Evolutionary conservation across 2,797 vertebrate genomes (phyloP), one percentile per base, ranked within the genome.

Genomic region (Nannoperca obscura): DNA sequence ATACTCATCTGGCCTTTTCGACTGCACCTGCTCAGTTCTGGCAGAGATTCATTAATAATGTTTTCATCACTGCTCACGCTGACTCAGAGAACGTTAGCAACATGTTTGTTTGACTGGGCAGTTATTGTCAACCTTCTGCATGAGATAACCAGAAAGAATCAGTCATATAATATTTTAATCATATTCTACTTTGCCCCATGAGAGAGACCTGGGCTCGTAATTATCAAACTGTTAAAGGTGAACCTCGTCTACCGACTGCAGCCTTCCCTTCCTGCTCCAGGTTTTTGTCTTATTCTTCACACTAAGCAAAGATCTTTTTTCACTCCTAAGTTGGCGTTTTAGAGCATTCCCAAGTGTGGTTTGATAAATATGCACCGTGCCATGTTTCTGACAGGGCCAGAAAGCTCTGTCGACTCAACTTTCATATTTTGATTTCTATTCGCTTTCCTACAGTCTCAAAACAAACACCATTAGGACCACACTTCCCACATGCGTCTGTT

Each of bases 1-100:
- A 78, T 10, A 71, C 74, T 86, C 75, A 81, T 77, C 63, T 88
- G 83, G 81, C 83, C 81, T 85, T 84, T 81, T 62, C 38, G 1
- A 22, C 55, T 27, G 79, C 87, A 86, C 83, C 87, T 86, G 87
- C 74, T 89, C 80, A 6, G 63, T 38, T 76, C 71, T 61, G 50
- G 59, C 61, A 63, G 34, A 3, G 24, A 55, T 59, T 86, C 69
- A 81, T 76, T 79, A 49, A 59, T 73, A 42, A 60, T 34, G 53
- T 49, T 80, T 58, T 83, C 52, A 66, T 71, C 75, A 58, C 55
- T 14, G 52, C 66, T 62, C 52, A 75, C 24, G 7, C 58, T 34
- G 40, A 63, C 49, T 61, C 40, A 3, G 6, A 55, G 46, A 14
- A 32, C 55, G 38, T 70, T 55, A 71, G 44, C 50, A 72, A 14